These are phyloP conservation scores for Drosophila gunungcola DNA, from an alignment of 1,140 invertebrate species.

Conservation along the genomic window DNA sequence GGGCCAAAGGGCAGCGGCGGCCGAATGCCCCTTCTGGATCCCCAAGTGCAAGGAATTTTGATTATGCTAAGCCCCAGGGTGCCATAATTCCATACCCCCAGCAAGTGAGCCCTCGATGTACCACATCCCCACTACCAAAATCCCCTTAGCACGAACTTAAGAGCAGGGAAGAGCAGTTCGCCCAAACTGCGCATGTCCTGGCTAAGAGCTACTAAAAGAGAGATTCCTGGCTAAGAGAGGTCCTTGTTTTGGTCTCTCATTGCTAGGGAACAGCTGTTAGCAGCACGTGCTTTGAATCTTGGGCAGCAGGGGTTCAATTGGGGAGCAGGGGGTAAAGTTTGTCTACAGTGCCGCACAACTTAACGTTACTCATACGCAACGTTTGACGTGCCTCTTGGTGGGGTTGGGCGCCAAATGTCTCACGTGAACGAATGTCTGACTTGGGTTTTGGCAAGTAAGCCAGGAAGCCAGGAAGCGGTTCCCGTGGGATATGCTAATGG, in stretches of 20 bases:
- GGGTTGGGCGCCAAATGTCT: constrained; percentile 25
- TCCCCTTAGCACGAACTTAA: constrained; percentile 3
- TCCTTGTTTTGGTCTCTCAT: constrained; percentile 47
- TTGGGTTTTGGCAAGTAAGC: constrained; percentile 25
- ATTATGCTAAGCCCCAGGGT: constrained; percentile 84
- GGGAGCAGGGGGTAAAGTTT: constrained; percentile 23
- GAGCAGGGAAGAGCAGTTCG: constrained; percentile 29
- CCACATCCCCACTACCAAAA: not conserved
- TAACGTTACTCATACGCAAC: constrained; percentile 68
- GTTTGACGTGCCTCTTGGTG: constrained; percentile 51
- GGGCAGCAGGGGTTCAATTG: constrained; percentile 17
- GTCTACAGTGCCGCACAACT: constrained; percentile 27
- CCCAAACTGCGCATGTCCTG: constrained; percentile 25
- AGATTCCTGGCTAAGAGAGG: constrained; percentile 2
- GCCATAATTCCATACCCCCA: constrained; percentile 84
- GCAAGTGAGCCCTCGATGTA: constrained; percentile 46
- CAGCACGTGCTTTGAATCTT: constrained; percentile 44
- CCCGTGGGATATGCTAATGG: constrained; percentile 46
- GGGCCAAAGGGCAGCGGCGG: not conserved
- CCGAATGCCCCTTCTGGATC: constrained; percentile 49
- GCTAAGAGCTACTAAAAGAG: constrained; percentile 11
- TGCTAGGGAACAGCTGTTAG: constrained; percentile 31
- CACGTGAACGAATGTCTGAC: constrained; percentile 33
- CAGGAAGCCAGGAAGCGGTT: constrained; percentile 15
- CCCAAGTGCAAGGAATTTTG: constrained; percentile 84